Conservation (phyloP, 1,140 invertebrate genomes). For the Megalonaias nervosa region DNA sequence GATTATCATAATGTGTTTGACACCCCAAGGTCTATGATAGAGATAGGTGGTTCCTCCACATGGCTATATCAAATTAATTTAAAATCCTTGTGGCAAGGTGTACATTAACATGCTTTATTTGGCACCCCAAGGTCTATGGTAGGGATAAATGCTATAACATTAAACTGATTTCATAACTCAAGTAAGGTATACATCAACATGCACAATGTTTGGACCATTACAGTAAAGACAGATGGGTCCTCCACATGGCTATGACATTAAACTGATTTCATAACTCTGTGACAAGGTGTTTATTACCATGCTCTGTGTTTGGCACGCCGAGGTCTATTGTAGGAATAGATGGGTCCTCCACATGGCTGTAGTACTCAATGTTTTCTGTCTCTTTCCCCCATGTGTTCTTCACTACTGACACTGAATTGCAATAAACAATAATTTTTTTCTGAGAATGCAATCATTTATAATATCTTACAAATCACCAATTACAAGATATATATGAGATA, state of each 20-base stretch:
- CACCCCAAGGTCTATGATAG: slow-evolving; percentile 66
- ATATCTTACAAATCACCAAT: too few species aligned
- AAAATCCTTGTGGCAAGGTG: too few species aligned
- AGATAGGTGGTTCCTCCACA: too few species aligned
- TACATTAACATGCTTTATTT: slow-evolving; percentile 7
- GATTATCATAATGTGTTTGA: too few species aligned
- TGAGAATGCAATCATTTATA: too few species aligned
- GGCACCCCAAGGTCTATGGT: slow-evolving; percentile 22
- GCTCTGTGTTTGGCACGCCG: slow-evolving; percentile 84
- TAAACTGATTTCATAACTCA: neutral
- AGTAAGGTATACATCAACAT: neutral
- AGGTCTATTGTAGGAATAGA: slow-evolving; percentile 79
- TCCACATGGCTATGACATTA: neutral
- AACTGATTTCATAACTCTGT: neutral
- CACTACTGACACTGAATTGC: slow-evolving; percentile 78
- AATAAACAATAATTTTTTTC: slow-evolving; percentile 6
- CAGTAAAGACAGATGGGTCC: neutral
- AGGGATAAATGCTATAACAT: slow-evolving; percentile 10
- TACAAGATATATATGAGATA: too few species aligned
- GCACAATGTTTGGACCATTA: neutral
- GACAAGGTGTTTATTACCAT: slow-evolving; percentile 66
- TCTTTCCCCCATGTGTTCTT: slow-evolving; percentile 86
- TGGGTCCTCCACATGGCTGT: slow-evolving; percentile 83
- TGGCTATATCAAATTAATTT: too few species aligned
- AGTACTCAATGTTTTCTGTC: slow-evolving; percentile 79